Evolutionary conservation across 2,113 vertebrate species (phyloP).

Genomic region (Bothrops jararaca): DNA sequence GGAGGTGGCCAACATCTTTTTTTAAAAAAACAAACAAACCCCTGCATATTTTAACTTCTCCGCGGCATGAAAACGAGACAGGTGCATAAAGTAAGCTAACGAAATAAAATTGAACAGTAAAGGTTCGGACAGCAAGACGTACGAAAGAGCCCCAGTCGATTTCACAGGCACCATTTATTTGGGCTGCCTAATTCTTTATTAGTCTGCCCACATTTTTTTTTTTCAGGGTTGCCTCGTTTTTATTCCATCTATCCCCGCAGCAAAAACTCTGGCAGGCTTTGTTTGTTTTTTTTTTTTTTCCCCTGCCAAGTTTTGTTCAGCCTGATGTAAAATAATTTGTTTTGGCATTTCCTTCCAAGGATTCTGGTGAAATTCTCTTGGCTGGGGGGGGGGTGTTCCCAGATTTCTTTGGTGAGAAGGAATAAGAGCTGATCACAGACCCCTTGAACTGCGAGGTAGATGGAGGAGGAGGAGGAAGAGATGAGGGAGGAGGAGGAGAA

Average conservation of each 20-base stretch:
- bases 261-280: not conserved
- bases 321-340: not conserved
- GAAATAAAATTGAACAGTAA: not conserved
- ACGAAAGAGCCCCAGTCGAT: not conserved
- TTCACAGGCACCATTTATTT: not conserved
- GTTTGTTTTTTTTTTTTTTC: too few relatives aligned
- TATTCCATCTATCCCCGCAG: not conserved
- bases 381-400: not conserved
- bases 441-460: too few relatives aligned
- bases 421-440: too few relatives aligned
- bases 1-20: too few relatives aligned
- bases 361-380: not conserved
- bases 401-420: not conserved
- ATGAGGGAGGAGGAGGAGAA: fast-evolving
- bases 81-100: too few relatives aligned
- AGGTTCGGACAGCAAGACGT: not conserved
- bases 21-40: too few relatives aligned
- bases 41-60: too few relatives aligned
- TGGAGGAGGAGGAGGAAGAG: too few relatives aligned
- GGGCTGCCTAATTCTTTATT: not conserved
- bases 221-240: not conserved
- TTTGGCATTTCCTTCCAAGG: not conserved
- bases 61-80: too few relatives aligned
- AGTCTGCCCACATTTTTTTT: not conserved
- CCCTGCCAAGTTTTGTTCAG: not conserved